Conservation (phyloP, 2,113 vertebrate genomes). For the Cnemophilus loriae region DNA sequence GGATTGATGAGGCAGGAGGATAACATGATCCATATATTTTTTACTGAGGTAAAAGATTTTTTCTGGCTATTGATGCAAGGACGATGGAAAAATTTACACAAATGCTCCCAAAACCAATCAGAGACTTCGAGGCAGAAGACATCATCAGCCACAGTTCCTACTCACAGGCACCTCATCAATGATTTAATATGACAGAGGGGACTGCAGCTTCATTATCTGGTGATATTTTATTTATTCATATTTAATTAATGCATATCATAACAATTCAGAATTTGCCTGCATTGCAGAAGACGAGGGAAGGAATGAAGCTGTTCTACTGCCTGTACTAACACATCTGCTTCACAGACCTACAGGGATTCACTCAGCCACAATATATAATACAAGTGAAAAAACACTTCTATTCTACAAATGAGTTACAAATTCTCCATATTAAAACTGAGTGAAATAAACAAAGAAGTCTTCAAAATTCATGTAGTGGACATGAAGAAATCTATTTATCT, state of each 20-base stretch:
- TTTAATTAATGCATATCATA: slow-evolving; percentile 55
- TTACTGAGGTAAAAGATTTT: not conserved
- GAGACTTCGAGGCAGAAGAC: not conserved
- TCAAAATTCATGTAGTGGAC: slow-evolving; percentile 26
- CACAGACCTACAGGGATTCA: slow-evolving; percentile 55
- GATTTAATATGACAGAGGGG: slow-evolving; percentile 42
- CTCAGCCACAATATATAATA: slow-evolving; percentile 27
- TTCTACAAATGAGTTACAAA: slow-evolving; percentile 61
- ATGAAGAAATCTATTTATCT: slow-evolving; percentile 56
- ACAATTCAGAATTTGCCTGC: slow-evolving; percentile 17
- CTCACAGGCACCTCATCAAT: slow-evolving; percentile 42
- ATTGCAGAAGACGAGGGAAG: slow-evolving; percentile 33
- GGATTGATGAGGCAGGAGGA: not conserved
- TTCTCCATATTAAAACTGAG: slow-evolving; percentile 13
- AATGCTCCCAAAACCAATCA: not conserved
- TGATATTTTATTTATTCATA: slow-evolving; percentile 53
- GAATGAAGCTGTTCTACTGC: slow-evolving; percentile 20
- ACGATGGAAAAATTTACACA: not conserved
- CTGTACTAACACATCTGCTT: slow-evolving; percentile 62
- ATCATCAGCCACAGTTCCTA: not conserved
- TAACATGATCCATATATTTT: not conserved
- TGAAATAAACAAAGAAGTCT: slow-evolving; percentile 46
- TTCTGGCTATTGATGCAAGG: not conserved
- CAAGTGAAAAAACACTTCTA: slow-evolving; percentile 24
- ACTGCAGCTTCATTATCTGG: slow-evolving; percentile 48